These are phyloP conservation scores for Entomyzon cyanotis DNA, from an alignment of 2,113 vertebrate species.

Conservation along the genomic window DNA sequence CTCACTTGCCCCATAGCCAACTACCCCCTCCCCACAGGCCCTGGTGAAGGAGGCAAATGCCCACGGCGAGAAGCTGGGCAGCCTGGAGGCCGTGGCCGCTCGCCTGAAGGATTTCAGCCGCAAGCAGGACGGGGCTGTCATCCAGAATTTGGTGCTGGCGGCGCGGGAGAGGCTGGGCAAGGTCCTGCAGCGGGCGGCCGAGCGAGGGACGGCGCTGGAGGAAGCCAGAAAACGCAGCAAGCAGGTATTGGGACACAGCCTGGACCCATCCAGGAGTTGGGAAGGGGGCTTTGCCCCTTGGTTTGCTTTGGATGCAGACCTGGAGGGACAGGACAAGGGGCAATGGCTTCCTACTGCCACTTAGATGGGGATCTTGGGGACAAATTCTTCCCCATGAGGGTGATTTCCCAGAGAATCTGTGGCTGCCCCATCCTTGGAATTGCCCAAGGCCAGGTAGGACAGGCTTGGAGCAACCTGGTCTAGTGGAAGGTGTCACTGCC, in stretches of 20 bases:
- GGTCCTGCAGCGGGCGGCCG: not conserved
- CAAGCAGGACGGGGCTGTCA: not conserved
- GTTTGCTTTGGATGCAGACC: fast-evolving
- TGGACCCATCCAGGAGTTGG: not conserved
- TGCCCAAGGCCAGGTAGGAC: not conserved
- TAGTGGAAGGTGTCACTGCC: not conserved
- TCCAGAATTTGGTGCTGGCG: slow-evolving; percentile 19
- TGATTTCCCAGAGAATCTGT: not conserved
- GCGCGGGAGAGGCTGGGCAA: slow-evolving; percentile 4
- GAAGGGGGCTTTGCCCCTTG: not conserved
- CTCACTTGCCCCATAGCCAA: not conserved
- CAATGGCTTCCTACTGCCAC: not conserved
- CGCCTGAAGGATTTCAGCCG: slow-evolving; percentile 16
- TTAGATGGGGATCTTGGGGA: fast-evolving
- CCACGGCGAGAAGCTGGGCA: not conserved
- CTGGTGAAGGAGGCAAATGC: slow-evolving; percentile 29
- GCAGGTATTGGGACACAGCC: not conserved
- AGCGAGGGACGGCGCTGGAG: not conserved
- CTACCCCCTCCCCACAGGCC: slow-evolving; percentile 46
- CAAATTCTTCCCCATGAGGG: not conserved
- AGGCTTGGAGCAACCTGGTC: not conserved
- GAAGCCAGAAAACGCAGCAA: slow-evolving; percentile 23
- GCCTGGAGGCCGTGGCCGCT: not conserved
- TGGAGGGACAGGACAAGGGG: too few relatives aligned
- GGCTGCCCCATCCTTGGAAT: not conserved